These are phyloP conservation scores for Epistrophe grossulariae DNA, from an alignment of 2,888 invertebrate genomes.

Conservation along the genomic window DNA sequence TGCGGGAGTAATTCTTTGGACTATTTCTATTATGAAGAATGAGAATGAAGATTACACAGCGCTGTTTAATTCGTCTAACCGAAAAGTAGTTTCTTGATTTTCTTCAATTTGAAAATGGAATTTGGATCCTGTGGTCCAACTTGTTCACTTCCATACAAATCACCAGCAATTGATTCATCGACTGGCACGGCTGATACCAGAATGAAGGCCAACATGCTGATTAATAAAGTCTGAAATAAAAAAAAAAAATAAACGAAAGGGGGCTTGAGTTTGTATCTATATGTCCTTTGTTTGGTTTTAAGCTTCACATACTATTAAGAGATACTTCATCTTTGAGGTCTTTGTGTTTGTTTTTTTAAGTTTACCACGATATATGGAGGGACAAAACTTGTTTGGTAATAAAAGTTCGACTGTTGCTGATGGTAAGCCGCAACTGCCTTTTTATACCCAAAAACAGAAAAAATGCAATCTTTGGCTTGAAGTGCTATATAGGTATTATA, in stretches of 20 bases:
- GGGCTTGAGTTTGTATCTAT: neutral
- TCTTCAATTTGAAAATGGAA: constrained; percentile 66
- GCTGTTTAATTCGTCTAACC: constrained; percentile 12
- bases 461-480: constrained; percentile 44
- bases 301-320: constrained; percentile 50
- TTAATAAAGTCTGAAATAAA: constrained; percentile 44
- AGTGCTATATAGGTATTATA: neutral
- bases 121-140: constrained; percentile 56
- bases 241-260: constrained; percentile 6
- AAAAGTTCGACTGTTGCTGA: constrained; percentile 56
- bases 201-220: constrained; percentile 51
- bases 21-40: neutral
- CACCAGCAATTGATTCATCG: constrained; percentile 59
- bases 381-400: constrained; percentile 49
- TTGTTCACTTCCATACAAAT: constrained; percentile 60
- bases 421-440: constrained; percentile 50
- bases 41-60: neutral
- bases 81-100: constrained; percentile 69
- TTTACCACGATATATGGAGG: neutral
- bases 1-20: constrained; percentile 27
- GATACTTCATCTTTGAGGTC: constrained; percentile 53
- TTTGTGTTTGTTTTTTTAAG: neutral
- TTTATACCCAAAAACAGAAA: constrained; percentile 62
- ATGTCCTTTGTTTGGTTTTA: constrained; percentile 8
- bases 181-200: constrained; percentile 59